Evolutionary conservation across 2,888 invertebrate genomes (phyloP).

Genomic region (Stenoptilia bipunctidactyla): DNA sequence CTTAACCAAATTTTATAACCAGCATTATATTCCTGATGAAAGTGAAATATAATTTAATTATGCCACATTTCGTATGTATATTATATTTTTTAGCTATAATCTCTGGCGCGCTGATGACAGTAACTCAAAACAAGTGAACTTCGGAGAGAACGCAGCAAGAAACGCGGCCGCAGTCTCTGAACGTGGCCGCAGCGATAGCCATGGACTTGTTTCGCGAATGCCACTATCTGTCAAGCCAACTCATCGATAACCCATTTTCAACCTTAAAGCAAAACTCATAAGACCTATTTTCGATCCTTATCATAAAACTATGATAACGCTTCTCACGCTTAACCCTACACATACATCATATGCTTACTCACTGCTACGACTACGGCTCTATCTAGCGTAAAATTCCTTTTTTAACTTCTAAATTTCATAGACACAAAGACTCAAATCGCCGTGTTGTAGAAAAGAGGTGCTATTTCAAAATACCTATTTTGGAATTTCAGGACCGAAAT

Average conservation of each 20-base stretch:
- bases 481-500: slow-evolving; percentile 71
- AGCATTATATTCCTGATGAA: no score
- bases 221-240: slow-evolving; percentile 19
- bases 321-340: slow-evolving; percentile 28
- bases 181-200: slow-evolving; percentile 41
- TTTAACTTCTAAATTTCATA: not conserved
- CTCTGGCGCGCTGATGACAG: no score
- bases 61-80: no score
- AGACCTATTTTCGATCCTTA: slow-evolving; percentile 43
- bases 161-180: slow-evolving; percentile 30
- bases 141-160: no score
- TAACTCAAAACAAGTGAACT: no score
- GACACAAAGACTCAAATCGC: slow-evolving; percentile 11
- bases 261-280: slow-evolving; percentile 25
- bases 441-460: slow-evolving; percentile 50
- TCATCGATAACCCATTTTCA: slow-evolving; percentile 22
- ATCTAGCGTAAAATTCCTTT: slow-evolving; percentile 4
- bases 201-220: slow-evolving; percentile 49
- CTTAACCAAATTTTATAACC: no score
- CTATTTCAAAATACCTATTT: slow-evolving; percentile 69
- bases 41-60: no score
- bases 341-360: slow-evolving; percentile 27
- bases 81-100: no score
- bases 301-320: slow-evolving; percentile 48
- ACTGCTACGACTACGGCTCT: slow-evolving; percentile 19